Percentiles rank a stretch among this genome's conserved stretches.
These are phyloP conservation scores for Caenorhabditis uteleia DNA, from an alignment of 2,888 invertebrate species.

Conservation along the genomic window DNA sequence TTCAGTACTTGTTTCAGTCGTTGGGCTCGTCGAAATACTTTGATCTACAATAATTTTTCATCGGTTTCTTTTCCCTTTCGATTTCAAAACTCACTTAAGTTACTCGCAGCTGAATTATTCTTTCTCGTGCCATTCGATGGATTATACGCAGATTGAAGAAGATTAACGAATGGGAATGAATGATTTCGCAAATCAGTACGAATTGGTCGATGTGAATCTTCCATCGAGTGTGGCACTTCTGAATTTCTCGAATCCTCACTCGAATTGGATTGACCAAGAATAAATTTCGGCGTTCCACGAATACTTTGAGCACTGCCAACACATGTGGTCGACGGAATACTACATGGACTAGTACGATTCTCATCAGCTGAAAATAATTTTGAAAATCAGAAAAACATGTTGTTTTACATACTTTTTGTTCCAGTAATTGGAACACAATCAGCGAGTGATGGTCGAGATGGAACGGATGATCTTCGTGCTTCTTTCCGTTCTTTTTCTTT, in stretches of 20 bases:
- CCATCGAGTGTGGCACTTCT: slow-evolving; percentile 9
- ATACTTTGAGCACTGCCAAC: slow-evolving; percentile 16
- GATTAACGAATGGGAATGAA: slow-evolving; percentile 34
- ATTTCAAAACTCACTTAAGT: neutral
- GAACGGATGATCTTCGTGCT: slow-evolving; percentile 2
- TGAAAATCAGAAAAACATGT: too few species aligned
- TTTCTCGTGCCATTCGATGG: slow-evolving; percentile 29
- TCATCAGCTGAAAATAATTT: too few species aligned
- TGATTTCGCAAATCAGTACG: slow-evolving; percentile 22
- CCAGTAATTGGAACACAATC: slow-evolving; percentile 17
- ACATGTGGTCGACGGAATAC: slow-evolving; percentile 9
- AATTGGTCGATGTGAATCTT: slow-evolving; percentile 23
- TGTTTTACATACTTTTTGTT: slow-evolving; percentile 8
- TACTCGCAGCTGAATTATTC: slow-evolving; percentile 15
- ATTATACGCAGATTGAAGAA: slow-evolving; percentile 31
- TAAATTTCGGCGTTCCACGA: slow-evolving; percentile 20
- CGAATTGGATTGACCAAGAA: slow-evolving; percentile 31
- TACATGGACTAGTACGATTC: slow-evolving; percentile 9
- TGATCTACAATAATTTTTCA: neutral
- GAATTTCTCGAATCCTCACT: slow-evolving; percentile 33
- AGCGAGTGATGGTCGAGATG: slow-evolving; percentile 1
- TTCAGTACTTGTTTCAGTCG: too few species aligned
- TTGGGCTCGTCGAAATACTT: too few species aligned
- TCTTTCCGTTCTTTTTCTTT: neutral
- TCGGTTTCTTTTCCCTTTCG: neutral